Evolutionary conservation across 2,888 invertebrate genomes (phyloP).

Genomic region (Amblyteles armatorius): DNA sequence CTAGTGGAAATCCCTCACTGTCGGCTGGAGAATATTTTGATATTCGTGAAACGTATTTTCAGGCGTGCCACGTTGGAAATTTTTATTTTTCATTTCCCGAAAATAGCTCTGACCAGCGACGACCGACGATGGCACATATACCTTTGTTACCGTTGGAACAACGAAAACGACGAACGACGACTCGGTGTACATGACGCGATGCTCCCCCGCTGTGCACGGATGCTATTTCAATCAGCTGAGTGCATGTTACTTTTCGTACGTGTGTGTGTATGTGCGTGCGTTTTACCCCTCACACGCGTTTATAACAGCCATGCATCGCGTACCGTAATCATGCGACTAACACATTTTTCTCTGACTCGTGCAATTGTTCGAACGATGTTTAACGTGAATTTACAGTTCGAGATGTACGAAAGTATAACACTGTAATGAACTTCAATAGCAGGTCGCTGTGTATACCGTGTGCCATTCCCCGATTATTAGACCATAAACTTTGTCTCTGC

Average conservation of each 20-base stretch:
- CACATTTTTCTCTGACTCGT: conserved; percentile 37
- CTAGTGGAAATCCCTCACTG: neutral
- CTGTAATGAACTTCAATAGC: conserved; percentile 35
- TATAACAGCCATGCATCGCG: conserved; percentile 5
- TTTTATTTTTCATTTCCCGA: neutral
- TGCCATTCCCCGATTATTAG: conserved; percentile 47
- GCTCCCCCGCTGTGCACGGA: conserved; percentile 42
- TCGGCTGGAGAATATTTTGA: neutral
- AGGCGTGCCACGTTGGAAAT: neutral
- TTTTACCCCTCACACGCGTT: conserved; percentile 26
- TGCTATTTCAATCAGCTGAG: conserved; percentile 64
- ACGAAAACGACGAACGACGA: conserved; percentile 7
- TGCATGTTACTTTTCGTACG: conserved; percentile 34
- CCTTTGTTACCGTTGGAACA: neutral
- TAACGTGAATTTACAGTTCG: conserved; percentile 15
- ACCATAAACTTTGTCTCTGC: conserved; percentile 59
- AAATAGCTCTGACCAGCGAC: neutral
- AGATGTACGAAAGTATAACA: conserved; percentile 7
- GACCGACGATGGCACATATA: neutral
- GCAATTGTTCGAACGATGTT: conserved; percentile 19
- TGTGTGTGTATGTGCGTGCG: conserved; percentile 10
- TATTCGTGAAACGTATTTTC: neutral
- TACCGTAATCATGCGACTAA: conserved; percentile 18
- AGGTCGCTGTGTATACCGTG: neutral
- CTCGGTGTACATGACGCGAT: neutral